Evolutionary conservation across 2,888 invertebrate species (phyloP).

Genomic region (Ennomos fuscantarius): DNA sequence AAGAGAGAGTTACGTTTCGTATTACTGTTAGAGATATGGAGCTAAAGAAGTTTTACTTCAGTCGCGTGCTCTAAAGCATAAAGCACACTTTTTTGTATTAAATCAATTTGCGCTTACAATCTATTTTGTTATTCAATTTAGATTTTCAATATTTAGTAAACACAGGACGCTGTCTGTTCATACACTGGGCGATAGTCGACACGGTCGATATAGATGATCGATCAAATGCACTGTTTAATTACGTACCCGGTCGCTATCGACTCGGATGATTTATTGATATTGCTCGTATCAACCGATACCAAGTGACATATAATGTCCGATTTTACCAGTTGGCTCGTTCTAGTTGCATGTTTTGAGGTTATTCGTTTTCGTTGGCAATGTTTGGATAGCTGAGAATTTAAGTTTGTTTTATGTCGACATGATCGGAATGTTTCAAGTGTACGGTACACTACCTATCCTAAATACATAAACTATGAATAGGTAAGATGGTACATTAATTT

Average conservation of each 20-base stretch:
- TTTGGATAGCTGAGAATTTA: slow-evolving; percentile 28
- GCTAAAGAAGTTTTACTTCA: no score
- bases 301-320: slow-evolving; percentile 37
- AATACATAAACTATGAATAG: no score
- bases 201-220: slow-evolving; percentile 63
- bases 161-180: slow-evolving; percentile 28
- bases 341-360: slow-evolving; percentile 10
- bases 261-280: slow-evolving; percentile 80
- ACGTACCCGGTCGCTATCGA: slow-evolving; percentile 61
- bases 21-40: no score
- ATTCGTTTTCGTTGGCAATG: slow-evolving; percentile 16
- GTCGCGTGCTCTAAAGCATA: no score
- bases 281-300: slow-evolving; percentile 60
- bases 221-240: slow-evolving; percentile 73
- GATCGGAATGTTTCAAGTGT: slow-evolving; percentile 15
- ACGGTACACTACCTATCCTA: slow-evolving; percentile 8
- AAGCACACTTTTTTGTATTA: no score
- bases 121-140: neutral
- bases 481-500: no score
- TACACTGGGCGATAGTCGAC: slow-evolving; percentile 14
- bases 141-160: slow-evolving; percentile 36
- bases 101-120: no score
- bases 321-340: slow-evolving; percentile 31
- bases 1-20: no score
- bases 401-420: slow-evolving; percentile 10